These are phyloP conservation scores for Drosophila gaucha DNA, from an alignment of 2,888 invertebrate species.

Conservation along the genomic window DNA sequence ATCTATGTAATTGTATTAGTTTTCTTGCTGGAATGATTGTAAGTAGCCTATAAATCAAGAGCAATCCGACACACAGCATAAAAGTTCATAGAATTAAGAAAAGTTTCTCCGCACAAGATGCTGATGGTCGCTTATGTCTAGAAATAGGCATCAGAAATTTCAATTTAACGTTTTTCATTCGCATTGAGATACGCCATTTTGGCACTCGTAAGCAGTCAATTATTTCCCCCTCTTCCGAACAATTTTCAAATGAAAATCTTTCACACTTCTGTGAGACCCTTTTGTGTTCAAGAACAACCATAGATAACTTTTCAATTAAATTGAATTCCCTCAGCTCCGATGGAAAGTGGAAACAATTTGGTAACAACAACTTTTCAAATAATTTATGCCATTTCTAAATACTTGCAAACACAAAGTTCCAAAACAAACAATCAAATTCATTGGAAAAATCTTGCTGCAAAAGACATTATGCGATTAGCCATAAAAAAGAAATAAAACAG, in stretches of 20 bases:
- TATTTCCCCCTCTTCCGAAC: constrained; percentile 6
- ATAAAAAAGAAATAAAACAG: constrained; percentile 20
- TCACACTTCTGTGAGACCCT: constrained; percentile 26
- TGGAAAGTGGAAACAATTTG: constrained; percentile 57
- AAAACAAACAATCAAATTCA: constrained; percentile 69
- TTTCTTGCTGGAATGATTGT: constrained; percentile 6
- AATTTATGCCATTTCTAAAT: constrained; percentile 66
- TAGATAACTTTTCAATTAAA: constrained; percentile 57
- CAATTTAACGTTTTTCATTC: not conserved
- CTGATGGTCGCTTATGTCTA: constrained; percentile 19
- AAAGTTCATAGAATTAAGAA: not conserved
- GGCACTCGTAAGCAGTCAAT: constrained; percentile 16
- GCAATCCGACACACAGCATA: not conserved
- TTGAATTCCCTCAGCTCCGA: constrained; percentile 27
- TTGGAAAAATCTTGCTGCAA: constrained; percentile 52
- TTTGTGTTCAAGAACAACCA: constrained; percentile 7
- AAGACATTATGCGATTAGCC: constrained; percentile 52
- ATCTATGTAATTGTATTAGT: constrained; percentile 28
- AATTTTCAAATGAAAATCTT: constrained; percentile 22
- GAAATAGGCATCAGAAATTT: constrained; percentile 8
- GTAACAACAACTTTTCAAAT: constrained; percentile 65
- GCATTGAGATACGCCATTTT: not conserved
- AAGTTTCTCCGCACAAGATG: constrained; percentile 5
- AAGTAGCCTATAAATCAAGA: constrained; percentile 9
- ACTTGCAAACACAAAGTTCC: constrained; percentile 52